Conservation (phyloP, 2,888 invertebrate species). For the Caradrina kadenii region DNA sequence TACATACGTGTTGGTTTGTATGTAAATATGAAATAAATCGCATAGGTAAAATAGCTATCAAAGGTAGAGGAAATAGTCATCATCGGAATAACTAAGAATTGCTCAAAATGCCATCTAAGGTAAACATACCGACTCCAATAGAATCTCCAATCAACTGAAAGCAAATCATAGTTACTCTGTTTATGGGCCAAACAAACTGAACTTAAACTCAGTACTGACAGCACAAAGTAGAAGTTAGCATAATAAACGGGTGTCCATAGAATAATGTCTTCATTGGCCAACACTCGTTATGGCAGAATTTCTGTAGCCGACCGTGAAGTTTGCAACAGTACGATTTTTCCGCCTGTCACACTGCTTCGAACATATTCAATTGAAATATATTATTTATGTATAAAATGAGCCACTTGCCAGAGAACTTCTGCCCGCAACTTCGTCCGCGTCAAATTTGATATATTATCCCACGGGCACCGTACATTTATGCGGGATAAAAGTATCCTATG, state of each 20-base stretch:
- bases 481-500: too few species aligned
- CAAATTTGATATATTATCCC: too few species aligned
- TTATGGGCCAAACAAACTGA: constrained; percentile 43
- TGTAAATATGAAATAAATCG: too few species aligned
- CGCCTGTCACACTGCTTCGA: constrained; percentile 27
- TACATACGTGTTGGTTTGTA: too few species aligned
- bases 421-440: too few species aligned
- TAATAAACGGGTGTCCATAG: constrained; percentile 50
- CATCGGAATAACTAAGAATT: not conserved
- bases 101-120: not conserved
- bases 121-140: constrained; percentile 18
- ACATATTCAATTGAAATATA: constrained; percentile 9
- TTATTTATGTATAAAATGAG: constrained; percentile 17
- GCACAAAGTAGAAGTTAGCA: constrained; percentile 54
- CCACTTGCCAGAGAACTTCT: not conserved
- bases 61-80: too few species aligned
- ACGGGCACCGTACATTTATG: too few species aligned
- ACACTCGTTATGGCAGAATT: constrained; percentile 54
- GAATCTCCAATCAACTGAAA: constrained; percentile 21
- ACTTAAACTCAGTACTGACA: constrained; percentile 39
- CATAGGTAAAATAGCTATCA: too few species aligned
- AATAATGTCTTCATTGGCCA: constrained; percentile 66
- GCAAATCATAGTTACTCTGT: constrained; percentile 19
- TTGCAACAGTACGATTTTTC: constrained; percentile 41
- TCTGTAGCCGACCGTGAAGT: constrained; percentile 60